phyloP scores from a whole-genome alignment of 2,113 vertebrate species.

The Elephantulus edwardii region DNA sequence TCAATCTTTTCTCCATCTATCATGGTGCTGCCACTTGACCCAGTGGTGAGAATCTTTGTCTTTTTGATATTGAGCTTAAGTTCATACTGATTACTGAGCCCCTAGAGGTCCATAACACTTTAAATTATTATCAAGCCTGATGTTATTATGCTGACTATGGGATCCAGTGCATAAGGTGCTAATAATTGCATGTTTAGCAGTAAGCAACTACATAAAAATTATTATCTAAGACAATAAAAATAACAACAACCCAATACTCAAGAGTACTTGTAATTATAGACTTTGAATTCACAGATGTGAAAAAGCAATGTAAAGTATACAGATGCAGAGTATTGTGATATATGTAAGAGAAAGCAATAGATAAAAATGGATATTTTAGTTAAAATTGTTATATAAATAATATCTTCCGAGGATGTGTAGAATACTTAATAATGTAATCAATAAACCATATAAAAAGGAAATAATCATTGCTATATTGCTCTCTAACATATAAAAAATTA shows the following conservation, averaged over 20 bases:
- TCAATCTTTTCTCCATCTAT: too few relatives aligned
- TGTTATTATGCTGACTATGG: background rate
- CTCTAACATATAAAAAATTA: too few relatives aligned
- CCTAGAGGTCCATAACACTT: background rate
- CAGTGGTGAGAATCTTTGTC: too few relatives aligned
- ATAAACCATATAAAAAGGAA: background rate
- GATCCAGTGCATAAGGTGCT: background rate
- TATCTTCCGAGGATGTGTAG: background rate
- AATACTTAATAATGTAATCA: background rate
- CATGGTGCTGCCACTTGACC: too few relatives aligned
- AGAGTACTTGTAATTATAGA: background rate
- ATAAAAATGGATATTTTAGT: background rate
- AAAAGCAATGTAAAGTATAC: background rate
- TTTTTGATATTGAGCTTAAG: too few relatives aligned
- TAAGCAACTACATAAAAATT: conserved; percentile 10
- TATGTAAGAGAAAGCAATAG: background rate
- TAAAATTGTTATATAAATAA: background rate
- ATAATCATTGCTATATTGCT: too few relatives aligned
- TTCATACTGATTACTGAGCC: too few relatives aligned
- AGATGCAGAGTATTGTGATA: background rate
- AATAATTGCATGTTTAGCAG: background rate
- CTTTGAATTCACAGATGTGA: background rate
- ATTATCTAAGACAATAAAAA: background rate
- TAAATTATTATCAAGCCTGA: background rate
- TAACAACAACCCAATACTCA: background rate